Base-by-base conservation (phyloP, 2,113 vertebrate genomes). In the Eudorcas thomsonii region DNA sequence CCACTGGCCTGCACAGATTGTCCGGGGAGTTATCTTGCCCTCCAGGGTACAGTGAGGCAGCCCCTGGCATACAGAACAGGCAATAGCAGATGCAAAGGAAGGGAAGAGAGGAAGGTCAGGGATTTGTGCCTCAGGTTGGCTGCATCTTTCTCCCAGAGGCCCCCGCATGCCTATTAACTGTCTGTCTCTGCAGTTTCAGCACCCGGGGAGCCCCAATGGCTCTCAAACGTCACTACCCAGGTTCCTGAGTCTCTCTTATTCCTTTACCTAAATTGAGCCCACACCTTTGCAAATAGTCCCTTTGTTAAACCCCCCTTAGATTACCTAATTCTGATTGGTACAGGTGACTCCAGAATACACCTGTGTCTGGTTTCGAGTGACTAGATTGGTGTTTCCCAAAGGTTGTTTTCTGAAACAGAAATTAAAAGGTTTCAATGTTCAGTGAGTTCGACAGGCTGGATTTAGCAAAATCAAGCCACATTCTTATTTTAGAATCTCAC, bases 401-500 rank as follows among this genome's bases (percentile, higher is more conserved):
- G 33, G 13, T 36, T 28, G 17, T 26, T 83, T 28, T 74, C 59
- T 62, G 17, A 64, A 45, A 90, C 19, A 59, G 43, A 92, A 59
- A 55, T 39, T 60, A 57, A 78, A 94, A 50, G 6, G 33, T 50
- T 55, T 33, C 15, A 25, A 4, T 5, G 19, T 54, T 45, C 11
- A 60, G 36, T 60, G 90, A 80, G 17, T 57, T 59, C 95, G 48
- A 88, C 28, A 74, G 33, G 30, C 2, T 88, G 33, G 13, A 13
- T n/a, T 86, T 82, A 86, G 43, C 16, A 88, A 90, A 93, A 95
- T 81, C n/a, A 85, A 71, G 33, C 10, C 1, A 3, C 6, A 4
- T 78, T 90, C 59, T 94, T 95, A 33, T 45, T 96, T 60, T 77
- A 33, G 57, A 84, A 36, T 81, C 16, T 59, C 54, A 71, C 36